Base-by-base conservation (phyloP, 2,797 vertebrate genomes). In the Avahi laniger region DNA sequence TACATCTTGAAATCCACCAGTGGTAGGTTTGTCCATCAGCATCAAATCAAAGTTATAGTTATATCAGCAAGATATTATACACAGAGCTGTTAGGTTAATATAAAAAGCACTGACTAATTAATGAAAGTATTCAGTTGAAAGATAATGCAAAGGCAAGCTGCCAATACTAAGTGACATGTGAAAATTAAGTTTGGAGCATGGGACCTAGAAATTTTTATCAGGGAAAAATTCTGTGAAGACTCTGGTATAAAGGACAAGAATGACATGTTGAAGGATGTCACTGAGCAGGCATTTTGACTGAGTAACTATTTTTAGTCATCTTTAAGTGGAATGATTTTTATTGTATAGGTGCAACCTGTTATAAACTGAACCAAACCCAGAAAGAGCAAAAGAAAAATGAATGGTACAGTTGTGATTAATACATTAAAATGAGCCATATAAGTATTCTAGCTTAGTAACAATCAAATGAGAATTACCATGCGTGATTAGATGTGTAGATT, bases 91-190 rank as follows among this genome's bases (percentile, higher is more conserved):
- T 85, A 81, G 7, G 65, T 26, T 96, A 90, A 89, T 92, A 87
- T 54, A 50, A 97, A 98, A 98, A 97, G 30, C n/a, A 52, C 9
- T 72, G 85, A 70, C 65, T 96, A 86, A 97, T 97, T 97, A 91
- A 67, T 76, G 95, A 95, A 97, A 88, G 50, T 0, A 43, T 18
- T 61, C 18, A 65, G 94, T 93, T 95, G 43, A 96, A 81, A 93
- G 69, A 50, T 69, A 9, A 5, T 87, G 92, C 41, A 89, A 96
- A 97, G 91, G 10, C 35, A 81, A 70, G 54, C 33, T 97, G 83
- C 28, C 83, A 70, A 43, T 86, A 70, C 89, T 41, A 70, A 83
- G 65, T 92, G 48, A 43, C 70, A 89, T 54, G 52, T 96, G 85
- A 85, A 89, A 95, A 95, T 95, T 70, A 93, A 93, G 85, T 50